Conservation (phyloP, 2,888 invertebrate genomes). For the Hyalella azteca region DNA sequence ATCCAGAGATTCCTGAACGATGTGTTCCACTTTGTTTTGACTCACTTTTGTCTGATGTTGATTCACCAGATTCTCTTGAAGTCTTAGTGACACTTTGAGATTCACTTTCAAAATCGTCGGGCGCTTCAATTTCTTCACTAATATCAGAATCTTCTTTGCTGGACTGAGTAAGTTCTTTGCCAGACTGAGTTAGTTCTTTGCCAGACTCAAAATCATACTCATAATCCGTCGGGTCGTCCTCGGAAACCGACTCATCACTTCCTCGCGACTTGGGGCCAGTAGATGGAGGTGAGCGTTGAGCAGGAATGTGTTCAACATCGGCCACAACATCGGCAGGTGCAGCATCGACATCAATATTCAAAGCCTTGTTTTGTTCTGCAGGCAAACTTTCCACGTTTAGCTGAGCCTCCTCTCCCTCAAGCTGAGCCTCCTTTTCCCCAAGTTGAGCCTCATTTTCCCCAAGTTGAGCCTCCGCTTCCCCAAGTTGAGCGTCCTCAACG, state of each 20-base stretch:
- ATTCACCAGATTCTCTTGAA: too few species aligned
- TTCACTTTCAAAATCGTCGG: background rate
- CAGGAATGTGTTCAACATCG: too few species aligned
- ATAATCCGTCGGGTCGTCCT: background rate
- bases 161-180: background rate
- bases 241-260: too few species aligned
- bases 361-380: too few species aligned
- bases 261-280: too few species aligned
- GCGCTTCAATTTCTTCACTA: background rate
- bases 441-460: background rate
- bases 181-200: background rate
- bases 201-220: constrained; percentile 2
- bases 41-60: too few species aligned
- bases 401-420: background rate
- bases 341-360: too few species aligned
- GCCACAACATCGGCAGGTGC: too few species aligned
- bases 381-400: background rate
- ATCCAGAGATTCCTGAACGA: too few species aligned
- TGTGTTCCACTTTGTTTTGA: too few species aligned
- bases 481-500: background rate
- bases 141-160: background rate
- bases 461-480: background rate
- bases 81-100: too few species aligned
- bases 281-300: too few species aligned
- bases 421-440: background rate